Evolutionary conservation across 2,113 vertebrate genomes (phyloP), one percentile per base, ranked within the genome.

Genomic region (Trematocara zebra): DNA sequence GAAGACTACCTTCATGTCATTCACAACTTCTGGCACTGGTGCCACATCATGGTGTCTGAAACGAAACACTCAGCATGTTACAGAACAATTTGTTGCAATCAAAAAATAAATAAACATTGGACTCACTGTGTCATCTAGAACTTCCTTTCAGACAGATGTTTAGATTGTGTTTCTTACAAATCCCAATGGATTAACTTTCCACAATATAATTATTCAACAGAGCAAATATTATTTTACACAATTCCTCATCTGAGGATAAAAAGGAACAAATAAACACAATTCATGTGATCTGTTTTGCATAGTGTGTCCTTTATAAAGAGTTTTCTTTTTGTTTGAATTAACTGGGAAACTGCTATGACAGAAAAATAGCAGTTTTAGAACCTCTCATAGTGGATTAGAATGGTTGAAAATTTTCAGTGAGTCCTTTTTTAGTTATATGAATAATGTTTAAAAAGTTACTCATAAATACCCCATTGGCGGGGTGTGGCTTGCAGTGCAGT

Each of bases 31-130:
- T 57, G 95, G 91, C 52, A 96, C 85, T 7, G 96, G 96, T 5
- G 95, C 95, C 8, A 97, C 95, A 8, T 95, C 92, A 82, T 97
- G 96, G 87, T 95, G 95, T 87, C 96, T 97, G 81, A 72, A 95
- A 92, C 3, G 4, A 89, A 20, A 47, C 61, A 47, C 20, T 8
- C 3, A 18, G 3, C 2, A 59, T 40, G 20, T 79, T 31, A 82
- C 23, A 80, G 15, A 53, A 7, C 6, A 26, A 42, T 31, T n/a
- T 40, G 5, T 26, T 18, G 9, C 3, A 47, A 20, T 4, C 54
- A 8, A 26, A 17, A 51, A 42, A n/a, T 3, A 59, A 61, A 61
- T 0, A 61, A 83, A 49, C 5, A 61, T 61, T 11, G 14, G 31
- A 78, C 3, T 15, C 11, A 17, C 15, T 7, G 40, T 23, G 11